Evolutionary conservation across 2,113 vertebrate genomes (phyloP).

Genomic region (Meleagris gallopavo): DNA sequence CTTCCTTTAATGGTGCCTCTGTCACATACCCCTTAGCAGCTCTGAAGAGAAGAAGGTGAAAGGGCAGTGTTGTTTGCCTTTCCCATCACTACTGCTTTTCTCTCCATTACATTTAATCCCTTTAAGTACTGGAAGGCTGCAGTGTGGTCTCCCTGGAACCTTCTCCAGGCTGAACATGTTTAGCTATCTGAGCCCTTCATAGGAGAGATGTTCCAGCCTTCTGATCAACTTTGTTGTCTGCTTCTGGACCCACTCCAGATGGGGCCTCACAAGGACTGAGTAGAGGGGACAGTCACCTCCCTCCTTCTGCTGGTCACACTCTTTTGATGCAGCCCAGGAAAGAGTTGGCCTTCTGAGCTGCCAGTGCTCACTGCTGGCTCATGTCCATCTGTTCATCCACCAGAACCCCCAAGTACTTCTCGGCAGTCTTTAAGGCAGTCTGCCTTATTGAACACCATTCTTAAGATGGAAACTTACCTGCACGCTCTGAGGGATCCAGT

Average conservation of each 20-base stretch:
- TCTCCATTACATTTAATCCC: neutral
- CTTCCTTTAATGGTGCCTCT: neutral
- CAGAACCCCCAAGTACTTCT: neutral
- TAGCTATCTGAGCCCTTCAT: too few relatives aligned
- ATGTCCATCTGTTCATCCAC: neutral
- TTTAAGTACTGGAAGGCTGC: too few relatives aligned
- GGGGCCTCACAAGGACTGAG: too few relatives aligned
- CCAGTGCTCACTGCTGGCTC: neutral
- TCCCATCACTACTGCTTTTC: neutral
- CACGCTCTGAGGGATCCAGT: neutral
- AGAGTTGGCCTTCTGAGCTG: neutral
- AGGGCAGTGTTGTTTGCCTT: neutral
- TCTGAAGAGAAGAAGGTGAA: neutral
- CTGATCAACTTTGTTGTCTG: too few relatives aligned
- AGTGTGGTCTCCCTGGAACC: too few relatives aligned
- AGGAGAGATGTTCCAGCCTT: too few relatives aligned
- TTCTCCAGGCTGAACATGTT: too few relatives aligned
- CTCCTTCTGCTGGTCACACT: neutral
- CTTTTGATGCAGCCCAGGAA: neutral
- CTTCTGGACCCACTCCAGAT: too few relatives aligned
- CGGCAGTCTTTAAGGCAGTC: neutral
- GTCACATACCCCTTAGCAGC: neutral
- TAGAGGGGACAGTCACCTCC: neutral
- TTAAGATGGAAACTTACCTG: slow-evolving; percentile 63
- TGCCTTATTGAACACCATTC: too few relatives aligned